phyloP scores from a whole-genome alignment of 2,888 invertebrate species.

The Steinernema hermaphroditum region DNA sequence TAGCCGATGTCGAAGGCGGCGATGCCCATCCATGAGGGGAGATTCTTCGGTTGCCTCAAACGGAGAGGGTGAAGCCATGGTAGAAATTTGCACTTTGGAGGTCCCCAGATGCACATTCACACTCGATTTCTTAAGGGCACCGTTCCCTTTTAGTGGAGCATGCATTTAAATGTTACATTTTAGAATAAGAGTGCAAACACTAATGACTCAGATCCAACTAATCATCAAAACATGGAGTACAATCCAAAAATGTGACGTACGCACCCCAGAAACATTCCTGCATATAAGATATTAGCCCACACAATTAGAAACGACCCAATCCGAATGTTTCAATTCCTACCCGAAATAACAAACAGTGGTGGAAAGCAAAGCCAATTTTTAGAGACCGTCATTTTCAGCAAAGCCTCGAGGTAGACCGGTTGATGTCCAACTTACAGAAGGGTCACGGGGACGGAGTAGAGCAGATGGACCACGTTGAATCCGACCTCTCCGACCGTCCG shows the following conservation, averaged over 20 bases:
- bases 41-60: neutral
- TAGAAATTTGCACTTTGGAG: too few species aligned
- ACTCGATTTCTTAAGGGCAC: neutral
- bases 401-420: neutral
- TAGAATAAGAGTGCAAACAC: neutral
- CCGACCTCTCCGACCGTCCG: conserved; percentile 4
- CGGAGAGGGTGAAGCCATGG: too few species aligned
- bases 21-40: conserved; percentile 13
- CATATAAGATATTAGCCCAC: too few species aligned
- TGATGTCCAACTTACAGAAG: neutral
- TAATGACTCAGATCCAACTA: neutral
- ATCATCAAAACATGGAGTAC: neutral
- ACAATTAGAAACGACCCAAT: too few species aligned
- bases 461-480: conserved; percentile 22
- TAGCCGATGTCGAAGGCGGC: conserved; percentile 29
- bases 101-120: neutral
- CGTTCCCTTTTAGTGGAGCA: neutral
- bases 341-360: neutral
- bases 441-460: conserved; percentile 18
- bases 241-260: neutral
- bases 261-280: too few species aligned
- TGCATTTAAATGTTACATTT: neutral
- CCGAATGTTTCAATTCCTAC: neutral
- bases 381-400: neutral
- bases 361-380: neutral